A percentile compares a stretch with the other conserved stretches of the same genome.
Conservation (phyloP, 2,888 invertebrate species). For the Cylindroiulus punctatus region DNA sequence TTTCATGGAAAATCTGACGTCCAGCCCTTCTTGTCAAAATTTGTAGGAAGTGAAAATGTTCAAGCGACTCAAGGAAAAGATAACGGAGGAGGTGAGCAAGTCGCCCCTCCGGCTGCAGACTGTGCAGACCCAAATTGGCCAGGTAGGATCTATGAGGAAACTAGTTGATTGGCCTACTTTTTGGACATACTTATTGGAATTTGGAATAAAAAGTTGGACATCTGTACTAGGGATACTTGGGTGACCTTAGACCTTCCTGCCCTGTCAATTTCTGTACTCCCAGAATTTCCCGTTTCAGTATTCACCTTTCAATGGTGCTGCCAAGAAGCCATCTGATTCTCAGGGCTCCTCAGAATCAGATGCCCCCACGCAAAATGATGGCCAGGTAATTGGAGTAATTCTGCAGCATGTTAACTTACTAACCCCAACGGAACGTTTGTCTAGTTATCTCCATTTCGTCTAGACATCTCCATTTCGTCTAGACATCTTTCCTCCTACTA, state of each 20-base stretch:
- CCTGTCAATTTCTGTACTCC: neutral
- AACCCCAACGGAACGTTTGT: neutral
- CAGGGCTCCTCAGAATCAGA: conserved; percentile 46
- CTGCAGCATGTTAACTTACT: conserved; percentile 35
- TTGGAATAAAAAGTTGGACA: neutral
- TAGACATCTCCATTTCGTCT: neutral
- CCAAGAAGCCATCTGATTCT: conserved; percentile 39
- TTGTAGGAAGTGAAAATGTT: conserved; percentile 40
- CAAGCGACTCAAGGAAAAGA: conserved; percentile 49
- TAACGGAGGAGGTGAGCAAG: conserved; percentile 49
- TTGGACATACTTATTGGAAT: neutral
- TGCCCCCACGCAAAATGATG: conserved; percentile 35
- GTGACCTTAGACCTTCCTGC: neutral
- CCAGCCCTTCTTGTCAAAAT: neutral
- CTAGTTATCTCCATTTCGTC: no score
- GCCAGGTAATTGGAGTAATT: conserved; percentile 17
- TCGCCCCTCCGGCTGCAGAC: conserved; percentile 35
- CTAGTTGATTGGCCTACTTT: conserved; percentile 15
- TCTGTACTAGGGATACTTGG: neutral
- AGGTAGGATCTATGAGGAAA: neutral
- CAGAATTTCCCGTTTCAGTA: conserved; percentile 44
- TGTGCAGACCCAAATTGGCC: conserved; percentile 15
- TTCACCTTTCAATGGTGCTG: conserved; percentile 47
- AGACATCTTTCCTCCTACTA: neutral
- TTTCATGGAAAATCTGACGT: neutral